Conservation (phyloP, 2,888 invertebrate species). For the Serripes groenlandicus region DNA sequence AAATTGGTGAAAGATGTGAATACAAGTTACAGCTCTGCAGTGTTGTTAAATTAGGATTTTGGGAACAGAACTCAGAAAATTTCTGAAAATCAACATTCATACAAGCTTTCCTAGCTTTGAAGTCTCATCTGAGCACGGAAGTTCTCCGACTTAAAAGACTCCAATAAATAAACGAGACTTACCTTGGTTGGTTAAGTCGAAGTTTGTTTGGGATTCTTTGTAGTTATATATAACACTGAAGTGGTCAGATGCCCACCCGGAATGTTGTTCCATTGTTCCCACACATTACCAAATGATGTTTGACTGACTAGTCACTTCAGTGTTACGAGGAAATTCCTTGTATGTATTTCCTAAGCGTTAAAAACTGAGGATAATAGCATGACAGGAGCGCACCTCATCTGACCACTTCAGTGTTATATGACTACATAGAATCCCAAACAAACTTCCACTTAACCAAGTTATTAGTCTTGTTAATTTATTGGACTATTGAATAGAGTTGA, state of each 20-base stretch:
- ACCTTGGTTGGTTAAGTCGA: not conserved
- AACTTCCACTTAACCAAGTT: not conserved
- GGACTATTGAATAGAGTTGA: no score
- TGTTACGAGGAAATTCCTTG: not conserved
- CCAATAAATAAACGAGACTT: not conserved
- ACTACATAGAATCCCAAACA: not conserved
- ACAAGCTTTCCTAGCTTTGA: slow-evolving; percentile 8
- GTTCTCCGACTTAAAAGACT: not conserved
- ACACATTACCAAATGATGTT: no score
- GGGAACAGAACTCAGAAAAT: no score
- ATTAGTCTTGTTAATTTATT: not conserved
- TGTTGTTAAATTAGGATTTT: not conserved
- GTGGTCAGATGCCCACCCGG: no score
- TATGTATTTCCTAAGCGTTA: no score
- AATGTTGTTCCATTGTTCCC: no score
- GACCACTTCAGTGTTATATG: not conserved
- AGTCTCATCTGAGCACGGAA: not conserved
- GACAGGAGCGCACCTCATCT: not conserved
- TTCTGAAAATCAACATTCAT: not conserved
- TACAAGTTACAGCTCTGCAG: not conserved
- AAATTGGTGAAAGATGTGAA: not conserved
- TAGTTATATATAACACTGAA: not conserved
- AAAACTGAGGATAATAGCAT: not conserved
- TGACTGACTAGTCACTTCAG: no score
- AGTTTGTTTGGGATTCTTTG: not conserved